Evolutionary conservation across 2,888 invertebrate genomes (phyloP).

Genomic region (Orchestes rusci): DNA sequence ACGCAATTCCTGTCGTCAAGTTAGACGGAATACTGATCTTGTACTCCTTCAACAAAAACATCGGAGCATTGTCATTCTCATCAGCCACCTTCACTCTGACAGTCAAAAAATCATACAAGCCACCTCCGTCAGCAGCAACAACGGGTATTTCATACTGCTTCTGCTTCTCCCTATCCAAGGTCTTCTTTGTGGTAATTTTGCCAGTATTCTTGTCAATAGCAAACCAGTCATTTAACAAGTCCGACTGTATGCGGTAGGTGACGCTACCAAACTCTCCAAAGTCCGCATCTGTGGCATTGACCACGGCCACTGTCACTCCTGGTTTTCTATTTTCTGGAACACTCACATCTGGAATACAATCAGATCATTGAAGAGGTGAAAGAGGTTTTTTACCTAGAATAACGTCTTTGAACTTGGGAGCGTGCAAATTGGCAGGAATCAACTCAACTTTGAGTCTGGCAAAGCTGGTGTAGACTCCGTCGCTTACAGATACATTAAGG

Average conservation of each 20-base stretch:
- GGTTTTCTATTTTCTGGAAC: constrained; percentile 74
- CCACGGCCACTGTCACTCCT: constrained; percentile 56
- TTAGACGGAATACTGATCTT: constrained; percentile 63
- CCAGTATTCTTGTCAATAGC: constrained; percentile 65
- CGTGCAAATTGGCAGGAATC: constrained; percentile 68
- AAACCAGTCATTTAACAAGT: constrained; percentile 64
- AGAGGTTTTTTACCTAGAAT: constrained; percentile 33
- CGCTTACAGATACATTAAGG: constrained; percentile 90
- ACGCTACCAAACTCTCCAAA: constrained; percentile 69
- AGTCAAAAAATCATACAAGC: constrained; percentile 65
- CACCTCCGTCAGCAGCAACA: constrained; percentile 75
- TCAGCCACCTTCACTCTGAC: constrained; percentile 76
- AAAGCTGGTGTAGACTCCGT: constrained; percentile 90
- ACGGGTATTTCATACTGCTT: constrained; percentile 69
- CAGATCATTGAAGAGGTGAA: background rate
- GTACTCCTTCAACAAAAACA: constrained; percentile 69
- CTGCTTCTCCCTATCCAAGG: constrained; percentile 68
- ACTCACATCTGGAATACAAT: constrained; percentile 52
- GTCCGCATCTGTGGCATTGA: constrained; percentile 77
- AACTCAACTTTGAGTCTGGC: constrained; percentile 73
- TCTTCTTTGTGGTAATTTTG: constrained; percentile 53
- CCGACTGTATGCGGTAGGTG: constrained; percentile 72
- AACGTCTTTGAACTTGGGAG: constrained; percentile 73
- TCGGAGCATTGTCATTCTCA: constrained; percentile 77
- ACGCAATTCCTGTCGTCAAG: constrained; percentile 49